Evolutionary conservation across 2,888 invertebrate genomes (phyloP), one percentile per base, ranked within the genome.

Genomic region (Drosophila quasianomalipes): DNA sequence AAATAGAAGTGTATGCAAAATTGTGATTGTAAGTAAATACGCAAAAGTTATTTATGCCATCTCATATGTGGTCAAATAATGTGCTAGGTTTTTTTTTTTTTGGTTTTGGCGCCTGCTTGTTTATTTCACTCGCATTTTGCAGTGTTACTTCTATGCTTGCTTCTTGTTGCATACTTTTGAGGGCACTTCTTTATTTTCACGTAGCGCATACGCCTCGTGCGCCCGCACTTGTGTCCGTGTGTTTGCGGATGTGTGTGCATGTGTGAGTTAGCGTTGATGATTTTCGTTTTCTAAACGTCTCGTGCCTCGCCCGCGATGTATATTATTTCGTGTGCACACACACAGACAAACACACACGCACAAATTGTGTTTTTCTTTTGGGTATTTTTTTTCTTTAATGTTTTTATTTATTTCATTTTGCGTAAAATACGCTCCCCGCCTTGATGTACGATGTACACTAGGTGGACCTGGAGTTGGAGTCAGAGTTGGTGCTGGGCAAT

Each of bases 371-470:
- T 82, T 57, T 57, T 9, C 16, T 70, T 59, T 37, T 52, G 26
- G 5, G 31, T 63, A 16, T 65, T 70, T 63, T 60, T 33, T 60
- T 39, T 75, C 37, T 68, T 61, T 63, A 22, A 31, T 58, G 47
- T 49, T 70, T 75, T 65, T 78, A 74, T 70, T 76, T 74, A 71
- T 82, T 87, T 79, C 74, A 75, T 78, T 87, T 81, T 75, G 80
- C 80, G 83, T 78, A 60, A 85, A 86, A 82, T 85, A 78, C 78
- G 85, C 82, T 71, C 60, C 76, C 66, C 83, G 74, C 74, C 77
- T 76, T 88, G 88, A 87, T 82, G 83, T 74, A 87, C 73, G 77
- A 72, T 67, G 67, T 57, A 58, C 41, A 47, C 55, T n/a, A 41
- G 68, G n/a, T 44, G 67, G 30, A n/a, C 22, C 12, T 22, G 61